A percentile compares a stretch with the other conserved stretches of the same genome.
Conservation (phyloP, 1,140 invertebrate genomes). For the Aethina tumida region DNA sequence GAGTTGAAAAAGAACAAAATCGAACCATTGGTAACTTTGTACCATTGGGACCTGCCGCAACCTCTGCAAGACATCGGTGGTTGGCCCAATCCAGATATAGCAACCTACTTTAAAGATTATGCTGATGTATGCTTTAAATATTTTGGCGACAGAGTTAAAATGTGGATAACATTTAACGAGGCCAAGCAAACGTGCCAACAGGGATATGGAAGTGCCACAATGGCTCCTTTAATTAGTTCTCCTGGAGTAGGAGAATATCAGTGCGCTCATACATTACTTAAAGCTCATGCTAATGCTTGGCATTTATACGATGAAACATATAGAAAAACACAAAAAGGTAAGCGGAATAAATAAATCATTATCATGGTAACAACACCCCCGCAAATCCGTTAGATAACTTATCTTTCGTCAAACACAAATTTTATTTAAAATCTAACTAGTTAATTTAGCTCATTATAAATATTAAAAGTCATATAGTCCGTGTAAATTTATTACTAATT, state of each 20-base stretch:
- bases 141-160: constrained; percentile 31
- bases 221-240: constrained; percentile 19
- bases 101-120: constrained; percentile 28
- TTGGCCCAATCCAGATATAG: constrained; percentile 25
- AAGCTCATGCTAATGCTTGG: constrained; percentile 23
- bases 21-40: constrained; percentile 55
- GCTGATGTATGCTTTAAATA: constrained; percentile 16
- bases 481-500: constrained; percentile 1
- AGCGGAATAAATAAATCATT: too few species aligned
- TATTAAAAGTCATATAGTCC: too few species aligned
- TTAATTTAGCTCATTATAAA: too few species aligned
- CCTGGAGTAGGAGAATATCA: constrained; percentile 23
- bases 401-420: background rate
- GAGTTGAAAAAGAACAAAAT: constrained; percentile 42
- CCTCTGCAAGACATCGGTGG: constrained; percentile 43
- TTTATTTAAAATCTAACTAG: background rate
- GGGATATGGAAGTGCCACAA: constrained; percentile 18
- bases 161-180: constrained; percentile 45
- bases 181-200: constrained; percentile 31
- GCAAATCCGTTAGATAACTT: too few species aligned
- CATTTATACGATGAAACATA: constrained; percentile 22
- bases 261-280: constrained; percentile 21
- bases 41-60: constrained; percentile 61
- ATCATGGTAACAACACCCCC: too few species aligned
- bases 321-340: constrained; percentile 18